A percentile compares a stretch with the other conserved stretches of the same genome.
phyloP scores from a whole-genome alignment of 2,888 invertebrate genomes.

The Thecophora atra region DNA sequence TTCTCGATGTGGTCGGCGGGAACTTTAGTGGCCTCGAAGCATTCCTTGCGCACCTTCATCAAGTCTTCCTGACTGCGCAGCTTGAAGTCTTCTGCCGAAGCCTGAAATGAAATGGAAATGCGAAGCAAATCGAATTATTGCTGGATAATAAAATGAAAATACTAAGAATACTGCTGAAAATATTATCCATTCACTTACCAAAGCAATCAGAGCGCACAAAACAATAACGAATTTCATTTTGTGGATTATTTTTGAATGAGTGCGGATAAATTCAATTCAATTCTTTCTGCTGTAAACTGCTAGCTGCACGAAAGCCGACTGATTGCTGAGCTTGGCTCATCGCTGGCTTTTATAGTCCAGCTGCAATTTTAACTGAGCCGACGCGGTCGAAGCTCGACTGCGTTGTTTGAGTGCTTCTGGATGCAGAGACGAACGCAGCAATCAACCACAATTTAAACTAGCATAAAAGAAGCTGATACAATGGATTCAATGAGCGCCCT shows the following conservation, averaged over 20 bases:
- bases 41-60: conserved; percentile 61
- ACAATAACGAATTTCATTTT: conserved; percentile 62
- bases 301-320: conserved; percentile 46
- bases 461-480: conserved; percentile 26
- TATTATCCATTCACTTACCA: conserved; percentile 54
- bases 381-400: background rate
- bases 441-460: conserved; percentile 34
- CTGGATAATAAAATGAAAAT: background rate
- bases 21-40: conserved; percentile 59
- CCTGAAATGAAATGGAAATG: conserved; percentile 45
- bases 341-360: conserved; percentile 47
- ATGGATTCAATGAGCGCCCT: conserved; percentile 21
- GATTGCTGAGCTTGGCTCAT: conserved; percentile 37
- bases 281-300: conserved; percentile 24
- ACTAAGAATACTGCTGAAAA: background rate
- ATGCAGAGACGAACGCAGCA: conserved; percentile 12
- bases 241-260: conserved; percentile 36
- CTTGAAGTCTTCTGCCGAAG: conserved; percentile 60
- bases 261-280: too few relatives aligned
- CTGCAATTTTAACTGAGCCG: background rate
- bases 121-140: background rate
- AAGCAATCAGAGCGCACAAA: conserved; percentile 58
- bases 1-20: conserved; percentile 61
- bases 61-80: conserved; percentile 63
- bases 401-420: conserved; percentile 17